Percentiles rank a stretch among this genome's conserved stretches.
These are phyloP conservation scores for Moxostoma hubbsi DNA, from an alignment of 2,797 vertebrate genomes.

Conservation along the genomic window DNA sequence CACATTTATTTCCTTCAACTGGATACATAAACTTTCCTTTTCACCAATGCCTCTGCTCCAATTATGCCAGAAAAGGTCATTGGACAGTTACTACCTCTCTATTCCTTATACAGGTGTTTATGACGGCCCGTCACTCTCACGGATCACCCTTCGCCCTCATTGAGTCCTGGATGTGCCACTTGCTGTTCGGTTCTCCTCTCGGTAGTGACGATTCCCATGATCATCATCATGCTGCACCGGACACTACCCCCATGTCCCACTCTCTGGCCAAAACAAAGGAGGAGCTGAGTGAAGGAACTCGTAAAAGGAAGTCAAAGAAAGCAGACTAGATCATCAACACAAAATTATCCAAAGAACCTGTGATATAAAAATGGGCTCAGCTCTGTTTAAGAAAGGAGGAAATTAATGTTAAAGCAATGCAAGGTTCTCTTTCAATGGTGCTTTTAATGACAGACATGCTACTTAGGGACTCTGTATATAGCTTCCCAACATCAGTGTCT, in stretches of 20 bases:
- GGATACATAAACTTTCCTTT: too few relatives aligned
- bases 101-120: constrained; percentile 81
- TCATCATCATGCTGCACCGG: constrained; percentile 74
- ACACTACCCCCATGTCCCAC: constrained; percentile 63
- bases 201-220: constrained; percentile 77
- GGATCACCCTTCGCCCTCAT: constrained; percentile 89
- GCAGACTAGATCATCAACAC: constrained; percentile 80
- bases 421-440: constrained; percentile 71
- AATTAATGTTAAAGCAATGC: constrained; percentile 67
- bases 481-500: constrained; percentile 62
- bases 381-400: constrained; percentile 62
- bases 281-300: constrained; percentile 90
- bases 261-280: constrained; percentile 89
- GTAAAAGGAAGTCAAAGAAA: constrained; percentile 96
- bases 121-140: constrained; percentile 95
- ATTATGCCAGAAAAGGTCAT: too few relatives aligned
- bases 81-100: neutral
- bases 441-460: constrained; percentile 68
- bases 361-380: constrained; percentile 62
- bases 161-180: constrained; percentile 85
- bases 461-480: constrained; percentile 75
- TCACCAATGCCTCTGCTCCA: too few relatives aligned
- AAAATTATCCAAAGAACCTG: constrained; percentile 49
- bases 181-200: constrained; percentile 86
- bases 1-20: too few relatives aligned